Evolutionary conservation across 2,113 vertebrate genomes (phyloP), one percentile per base, ranked within the genome.

Genomic region (Eleginops maclovinus): DNA sequence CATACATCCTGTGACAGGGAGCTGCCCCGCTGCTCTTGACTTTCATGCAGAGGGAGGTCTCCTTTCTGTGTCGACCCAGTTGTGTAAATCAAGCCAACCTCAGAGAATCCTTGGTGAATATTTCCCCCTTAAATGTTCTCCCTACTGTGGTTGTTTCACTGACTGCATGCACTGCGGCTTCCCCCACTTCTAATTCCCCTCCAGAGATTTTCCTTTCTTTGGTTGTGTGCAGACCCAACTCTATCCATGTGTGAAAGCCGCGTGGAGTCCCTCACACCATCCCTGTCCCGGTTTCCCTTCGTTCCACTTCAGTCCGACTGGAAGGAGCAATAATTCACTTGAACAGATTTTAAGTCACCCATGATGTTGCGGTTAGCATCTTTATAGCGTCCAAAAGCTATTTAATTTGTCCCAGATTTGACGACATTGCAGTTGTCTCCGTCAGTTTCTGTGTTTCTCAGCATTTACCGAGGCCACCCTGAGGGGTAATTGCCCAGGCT

Each of bases 11-110:
- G 59, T 68, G 55, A 70, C 40, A 21, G 36, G 11, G 55, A 64
- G 78, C 43, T 74, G 47, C 61, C 50, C 56, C 13, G 55, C 54
- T 50, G 53, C 61, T 69, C 50, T 63, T 51, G 4, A 53, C 75
- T 83, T 74, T 88, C 62, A 66, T 81, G 12, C 68, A 53, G 16
- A 65, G 63, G n/a, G 77, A 68, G 81, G 74, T 69, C 76, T 81
- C 65, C 28, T 36, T 26, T 68, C 9, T 21, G 14, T 3, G 0
- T 43, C 8, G 11, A 53, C 55, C 19, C 21, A 1, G 15, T 10
- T 13, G 31, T 51, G 28, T 89, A 89, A 89, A 91, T 89, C 82
- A 88, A 60, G 22, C 46, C 64, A 28, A 63, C 75, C 72, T 64
- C 84, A 68, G 40, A 78, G 51, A 63, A 56, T 77, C 61, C 36